Evolutionary conservation across 2,888 invertebrate species (phyloP).

Genomic region (Macrosiphum euphorbiae): DNA sequence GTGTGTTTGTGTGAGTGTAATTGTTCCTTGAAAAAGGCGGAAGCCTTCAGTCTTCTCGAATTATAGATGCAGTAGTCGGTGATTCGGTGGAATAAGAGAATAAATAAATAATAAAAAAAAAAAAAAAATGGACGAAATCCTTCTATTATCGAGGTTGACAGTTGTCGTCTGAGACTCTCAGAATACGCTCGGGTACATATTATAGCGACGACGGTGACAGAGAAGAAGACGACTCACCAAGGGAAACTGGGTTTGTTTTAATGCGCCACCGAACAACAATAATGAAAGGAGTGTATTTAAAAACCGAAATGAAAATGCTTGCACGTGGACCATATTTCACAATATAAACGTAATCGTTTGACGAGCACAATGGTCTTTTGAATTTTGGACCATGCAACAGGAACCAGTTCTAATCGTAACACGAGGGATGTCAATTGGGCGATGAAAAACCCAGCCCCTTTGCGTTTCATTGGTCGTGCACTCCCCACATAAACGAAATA

Average conservation of each 20-base stretch:
- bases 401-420: slow-evolving; percentile 40
- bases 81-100: background rate
- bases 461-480: slow-evolving; percentile 39
- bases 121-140: slow-evolving; percentile 38
- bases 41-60: slow-evolving; percentile 38
- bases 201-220: background rate
- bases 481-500: background rate
- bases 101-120: background rate
- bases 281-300: slow-evolving; percentile 15
- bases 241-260: slow-evolving; percentile 43
- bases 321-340: background rate
- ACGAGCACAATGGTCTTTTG: slow-evolving; percentile 52
- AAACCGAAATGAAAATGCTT: slow-evolving; percentile 37
- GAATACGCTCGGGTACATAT: background rate
- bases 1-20: background rate
- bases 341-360: background rate
- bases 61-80: background rate
- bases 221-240: background rate
- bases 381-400: background rate
- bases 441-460: slow-evolving; percentile 48
- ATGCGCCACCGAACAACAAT: slow-evolving; percentile 19
- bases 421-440: slow-evolving; percentile 32
- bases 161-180: slow-evolving; percentile 9
- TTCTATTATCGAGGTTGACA: slow-evolving; percentile 30
- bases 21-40: slow-evolving; percentile 40